Conservation (phyloP, 2,113 vertebrate genomes). For the Erythrolamprus reginae region DNA sequence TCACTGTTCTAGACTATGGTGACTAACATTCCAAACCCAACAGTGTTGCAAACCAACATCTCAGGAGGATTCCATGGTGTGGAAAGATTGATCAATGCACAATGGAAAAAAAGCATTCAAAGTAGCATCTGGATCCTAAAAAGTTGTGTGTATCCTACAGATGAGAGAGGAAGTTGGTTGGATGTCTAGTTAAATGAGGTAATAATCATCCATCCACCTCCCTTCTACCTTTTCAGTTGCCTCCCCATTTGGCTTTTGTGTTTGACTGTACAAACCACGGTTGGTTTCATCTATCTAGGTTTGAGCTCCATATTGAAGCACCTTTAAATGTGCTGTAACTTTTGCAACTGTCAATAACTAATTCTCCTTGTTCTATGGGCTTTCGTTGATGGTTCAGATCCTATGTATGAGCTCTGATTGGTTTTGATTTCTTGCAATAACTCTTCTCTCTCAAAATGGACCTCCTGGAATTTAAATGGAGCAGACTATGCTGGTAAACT, state of each 20-base stretch:
- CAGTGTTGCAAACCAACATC: not conserved
- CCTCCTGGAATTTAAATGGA: constrained; percentile 5
- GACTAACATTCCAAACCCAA: not conserved
- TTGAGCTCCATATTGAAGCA: not conserved
- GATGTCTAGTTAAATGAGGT: not conserved
- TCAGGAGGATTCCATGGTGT: not conserved
- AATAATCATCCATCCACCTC: not conserved
- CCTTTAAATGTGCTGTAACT: too few relatives aligned
- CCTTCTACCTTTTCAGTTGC: too few relatives aligned
- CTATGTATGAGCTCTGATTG: not conserved
- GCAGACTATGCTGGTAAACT: not conserved
- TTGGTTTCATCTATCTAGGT: not conserved
- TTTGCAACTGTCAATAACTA: too few relatives aligned
- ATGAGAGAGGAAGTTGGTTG: not conserved
- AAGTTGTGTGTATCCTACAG: not conserved
- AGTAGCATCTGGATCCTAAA: not conserved
- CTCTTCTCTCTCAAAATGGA: not conserved
- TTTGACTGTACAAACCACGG: too few relatives aligned
- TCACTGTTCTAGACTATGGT: not conserved
- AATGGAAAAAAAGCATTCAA: not conserved
- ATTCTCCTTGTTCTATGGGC: too few relatives aligned
- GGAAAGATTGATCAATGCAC: not conserved
- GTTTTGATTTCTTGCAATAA: not conserved
- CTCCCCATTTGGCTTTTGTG: not conserved
- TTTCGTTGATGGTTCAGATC: not conserved